Evolutionary conservation across 1,140 invertebrate genomes (phyloP).

Genomic region (Heterodera carotae): DNA sequence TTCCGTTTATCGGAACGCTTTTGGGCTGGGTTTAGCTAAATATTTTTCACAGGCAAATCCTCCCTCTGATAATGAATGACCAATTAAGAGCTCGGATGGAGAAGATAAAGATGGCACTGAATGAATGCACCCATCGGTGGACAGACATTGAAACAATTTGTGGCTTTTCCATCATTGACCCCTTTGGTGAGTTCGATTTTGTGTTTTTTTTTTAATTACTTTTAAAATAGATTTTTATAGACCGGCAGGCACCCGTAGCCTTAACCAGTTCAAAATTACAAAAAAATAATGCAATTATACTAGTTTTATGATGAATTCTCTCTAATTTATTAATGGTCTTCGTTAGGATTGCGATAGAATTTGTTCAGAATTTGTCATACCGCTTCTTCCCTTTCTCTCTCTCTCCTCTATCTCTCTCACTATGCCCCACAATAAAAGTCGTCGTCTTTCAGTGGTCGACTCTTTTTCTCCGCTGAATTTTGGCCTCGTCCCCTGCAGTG

Average conservation of each 20-base stretch:
- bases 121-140: constrained; percentile 60
- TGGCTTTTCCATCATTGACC: constrained; percentile 58
- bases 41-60: too few species aligned
- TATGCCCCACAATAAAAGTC: neutral
- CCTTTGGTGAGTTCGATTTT: constrained; percentile 43
- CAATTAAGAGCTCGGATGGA: constrained; percentile 62
- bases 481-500: neutral
- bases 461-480: neutral
- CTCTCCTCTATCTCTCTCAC: neutral
- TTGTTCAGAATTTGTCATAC: too few species aligned
- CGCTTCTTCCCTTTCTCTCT: neutral
- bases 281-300: too few species aligned
- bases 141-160: constrained; percentile 59
- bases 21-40: too few species aligned
- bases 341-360: too few species aligned
- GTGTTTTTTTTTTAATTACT: constrained; percentile 13
- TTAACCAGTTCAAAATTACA: too few species aligned
- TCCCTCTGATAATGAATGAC: too few species aligned
- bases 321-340: too few species aligned
- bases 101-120: constrained; percentile 56
- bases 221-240: too few species aligned
- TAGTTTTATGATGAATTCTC: too few species aligned
- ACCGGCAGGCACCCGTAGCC: too few species aligned
- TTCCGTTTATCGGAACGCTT: too few species aligned
- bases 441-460: constrained; percentile 18